Percentiles rank a stretch among this genome's conserved stretches.
phyloP scores from a whole-genome alignment of 2,113 vertebrate genomes.

The Vulpes vulpes region DNA sequence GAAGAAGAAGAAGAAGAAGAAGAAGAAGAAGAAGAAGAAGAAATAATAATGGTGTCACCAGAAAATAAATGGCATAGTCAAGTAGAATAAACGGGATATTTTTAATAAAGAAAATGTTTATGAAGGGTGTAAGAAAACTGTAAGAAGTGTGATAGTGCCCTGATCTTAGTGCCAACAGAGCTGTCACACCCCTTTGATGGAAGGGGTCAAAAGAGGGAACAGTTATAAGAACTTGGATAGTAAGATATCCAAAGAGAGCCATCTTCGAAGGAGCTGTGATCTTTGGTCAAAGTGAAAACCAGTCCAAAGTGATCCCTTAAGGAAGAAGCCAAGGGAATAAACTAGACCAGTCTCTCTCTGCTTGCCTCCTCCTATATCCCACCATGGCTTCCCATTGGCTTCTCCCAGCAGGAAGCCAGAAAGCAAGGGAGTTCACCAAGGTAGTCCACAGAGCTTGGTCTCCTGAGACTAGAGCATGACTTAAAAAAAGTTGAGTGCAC shows the following conservation, averaged over 20 bases:
- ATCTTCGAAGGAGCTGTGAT: background rate
- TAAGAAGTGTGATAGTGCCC: background rate
- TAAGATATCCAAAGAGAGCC: background rate
- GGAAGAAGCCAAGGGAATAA: background rate
- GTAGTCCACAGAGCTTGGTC: background rate
- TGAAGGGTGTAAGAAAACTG: background rate
- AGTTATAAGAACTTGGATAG: background rate
- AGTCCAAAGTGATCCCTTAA: background rate
- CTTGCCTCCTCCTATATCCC: background rate
- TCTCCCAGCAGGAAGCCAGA: background rate
- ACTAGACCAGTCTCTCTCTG: background rate
- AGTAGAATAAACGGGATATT: background rate
- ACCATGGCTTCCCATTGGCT: background rate
- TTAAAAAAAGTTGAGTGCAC: background rate
- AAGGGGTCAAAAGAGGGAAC: background rate
- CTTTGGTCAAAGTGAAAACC: background rate
- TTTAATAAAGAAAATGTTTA: conserved; percentile 1
- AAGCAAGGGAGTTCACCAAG: background rate
- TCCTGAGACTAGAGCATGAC: background rate
- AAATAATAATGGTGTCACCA: background rate
- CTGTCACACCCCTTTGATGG: background rate
- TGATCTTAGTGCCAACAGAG: background rate
- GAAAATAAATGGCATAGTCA: background rate
- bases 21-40: too few relatives aligned
- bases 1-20: too few relatives aligned